These are phyloP conservation scores for Serilophus lunatus DNA, from an alignment of 2,113 vertebrate species.

Conservation along the genomic window DNA sequence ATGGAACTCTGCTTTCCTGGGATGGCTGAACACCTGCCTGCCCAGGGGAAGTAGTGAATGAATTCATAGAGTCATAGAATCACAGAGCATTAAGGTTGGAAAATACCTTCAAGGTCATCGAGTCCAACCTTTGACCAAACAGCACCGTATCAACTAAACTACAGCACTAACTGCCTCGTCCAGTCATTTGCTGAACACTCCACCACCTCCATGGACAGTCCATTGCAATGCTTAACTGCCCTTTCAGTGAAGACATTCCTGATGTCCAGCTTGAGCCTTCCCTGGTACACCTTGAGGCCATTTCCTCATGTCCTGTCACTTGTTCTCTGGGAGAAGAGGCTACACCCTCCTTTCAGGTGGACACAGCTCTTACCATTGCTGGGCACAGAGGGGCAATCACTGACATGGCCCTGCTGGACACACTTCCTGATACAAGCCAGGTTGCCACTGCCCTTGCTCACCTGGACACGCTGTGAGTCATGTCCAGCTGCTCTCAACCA, in stretches of 20 bases:
- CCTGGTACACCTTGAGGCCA: neutral
- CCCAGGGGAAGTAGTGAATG: neutral
- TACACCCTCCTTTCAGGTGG: too few relatives aligned
- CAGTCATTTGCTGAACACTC: neutral
- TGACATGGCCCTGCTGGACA: neutral
- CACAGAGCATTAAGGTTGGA: neutral
- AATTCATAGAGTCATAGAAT: neutral
- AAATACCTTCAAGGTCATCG: neutral
- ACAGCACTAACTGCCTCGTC: neutral
- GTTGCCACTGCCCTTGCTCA: neutral
- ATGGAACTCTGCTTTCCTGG: neutral
- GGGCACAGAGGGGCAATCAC: neutral
- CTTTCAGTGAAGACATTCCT: neutral
- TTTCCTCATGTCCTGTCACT: too few relatives aligned
- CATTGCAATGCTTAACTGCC: neutral
- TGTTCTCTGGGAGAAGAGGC: too few relatives aligned
- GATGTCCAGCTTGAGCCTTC: neutral
- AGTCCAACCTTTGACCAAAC: neutral
- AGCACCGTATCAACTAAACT: neutral
- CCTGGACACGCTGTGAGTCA: rapidly evolving
- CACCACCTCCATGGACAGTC: neutral
- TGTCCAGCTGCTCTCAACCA: neutral
- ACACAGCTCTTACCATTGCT: neutral
- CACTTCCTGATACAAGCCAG: neutral
- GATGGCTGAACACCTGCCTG: neutral